Conservation (phyloP, 2,888 invertebrate genomes). For the Ctena decussata region DNA sequence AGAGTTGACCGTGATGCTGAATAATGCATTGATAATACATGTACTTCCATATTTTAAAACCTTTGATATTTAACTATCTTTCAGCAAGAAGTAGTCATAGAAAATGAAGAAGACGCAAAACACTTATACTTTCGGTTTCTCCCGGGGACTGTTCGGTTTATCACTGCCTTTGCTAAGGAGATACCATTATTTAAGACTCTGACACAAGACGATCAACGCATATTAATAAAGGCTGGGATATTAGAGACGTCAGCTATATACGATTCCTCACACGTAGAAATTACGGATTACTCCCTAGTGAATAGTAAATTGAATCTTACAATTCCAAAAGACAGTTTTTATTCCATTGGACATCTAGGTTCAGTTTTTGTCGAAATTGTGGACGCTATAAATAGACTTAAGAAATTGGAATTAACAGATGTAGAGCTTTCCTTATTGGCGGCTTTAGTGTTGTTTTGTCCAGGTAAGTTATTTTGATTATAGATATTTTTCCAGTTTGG, state of each 20-base stretch:
- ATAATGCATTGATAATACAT: no score
- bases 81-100: not conserved
- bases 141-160: conserved; percentile 77
- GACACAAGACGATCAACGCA: conserved; percentile 75
- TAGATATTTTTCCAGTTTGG: no score
- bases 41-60: no score
- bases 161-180: conserved; percentile 80
- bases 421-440: conserved; percentile 74
- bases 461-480: conserved; percentile 73
- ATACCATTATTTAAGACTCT: conserved; percentile 80
- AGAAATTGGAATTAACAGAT: conserved; percentile 69
- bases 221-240: conserved; percentile 78
- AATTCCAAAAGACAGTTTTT: conserved; percentile 47
- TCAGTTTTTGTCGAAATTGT: conserved; percentile 68
- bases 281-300: conserved; percentile 51
- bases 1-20: no score
- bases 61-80: not conserved
- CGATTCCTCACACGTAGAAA: conserved; percentile 69
- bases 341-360: conserved; percentile 69
- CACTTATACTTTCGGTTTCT: conserved; percentile 77
- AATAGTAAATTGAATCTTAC: conserved; percentile 71
- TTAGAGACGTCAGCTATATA: conserved; percentile 78
- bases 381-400: conserved; percentile 64
- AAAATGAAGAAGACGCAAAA: conserved; percentile 61
- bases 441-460: conserved; percentile 76